Evolutionary conservation across 2,888 invertebrate species (phyloP).

Genomic region (Aphrophora alni): DNA sequence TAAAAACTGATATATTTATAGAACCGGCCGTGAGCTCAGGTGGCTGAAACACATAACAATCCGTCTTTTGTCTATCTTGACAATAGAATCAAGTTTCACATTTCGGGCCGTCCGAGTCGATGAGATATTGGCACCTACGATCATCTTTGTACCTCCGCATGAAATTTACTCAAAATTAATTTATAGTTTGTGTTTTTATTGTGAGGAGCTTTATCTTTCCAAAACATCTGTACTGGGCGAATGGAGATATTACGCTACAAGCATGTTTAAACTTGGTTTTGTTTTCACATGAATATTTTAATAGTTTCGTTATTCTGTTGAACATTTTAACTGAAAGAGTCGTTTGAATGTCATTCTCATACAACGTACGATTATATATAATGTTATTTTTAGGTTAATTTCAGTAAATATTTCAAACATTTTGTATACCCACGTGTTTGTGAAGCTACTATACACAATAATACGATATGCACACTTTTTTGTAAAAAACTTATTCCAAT

Average conservation of each 20-base stretch:
- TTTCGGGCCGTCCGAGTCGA: conserved; percentile 10
- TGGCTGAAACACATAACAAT: conserved; percentile 26
- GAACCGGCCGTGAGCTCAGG: conserved; percentile 7
- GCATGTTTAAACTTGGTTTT: too few species aligned
- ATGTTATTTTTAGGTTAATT: too few species aligned
- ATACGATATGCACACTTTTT: too few species aligned
- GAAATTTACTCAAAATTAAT: not conserved
- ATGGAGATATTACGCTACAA: not conserved
- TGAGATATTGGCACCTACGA: conserved; percentile 33
- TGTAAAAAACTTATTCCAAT: too few species aligned
- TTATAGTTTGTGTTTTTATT: not conserved
- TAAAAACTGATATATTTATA: conserved; percentile 37
- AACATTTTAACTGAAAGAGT: too few species aligned
- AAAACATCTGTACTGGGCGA: not conserved
- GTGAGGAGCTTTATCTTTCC: not conserved
- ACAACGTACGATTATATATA: too few species aligned
- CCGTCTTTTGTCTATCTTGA: conserved; percentile 34
- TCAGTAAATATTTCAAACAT: too few species aligned
- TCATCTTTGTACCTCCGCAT: not conserved
- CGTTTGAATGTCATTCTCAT: too few species aligned
- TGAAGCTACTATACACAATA: too few species aligned
- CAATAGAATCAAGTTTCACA: not conserved
- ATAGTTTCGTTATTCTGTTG: too few species aligned
- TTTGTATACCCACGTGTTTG: too few species aligned
- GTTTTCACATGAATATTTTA: too few species aligned